Evolutionary conservation across 2,113 vertebrate genomes (phyloP).

Genomic region (Excalfactoria chinensis): DNA sequence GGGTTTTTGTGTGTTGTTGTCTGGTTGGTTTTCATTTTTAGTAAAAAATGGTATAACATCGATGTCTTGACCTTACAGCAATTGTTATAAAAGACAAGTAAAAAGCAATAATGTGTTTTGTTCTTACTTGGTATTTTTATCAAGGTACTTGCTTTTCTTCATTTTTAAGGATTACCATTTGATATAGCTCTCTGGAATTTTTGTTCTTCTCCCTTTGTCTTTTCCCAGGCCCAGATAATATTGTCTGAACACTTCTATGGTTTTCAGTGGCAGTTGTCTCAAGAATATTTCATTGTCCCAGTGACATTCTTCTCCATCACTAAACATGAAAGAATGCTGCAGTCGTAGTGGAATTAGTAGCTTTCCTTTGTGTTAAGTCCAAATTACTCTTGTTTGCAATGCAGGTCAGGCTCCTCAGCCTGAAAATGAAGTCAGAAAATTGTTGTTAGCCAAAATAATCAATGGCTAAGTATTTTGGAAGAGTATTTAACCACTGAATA

Average conservation of each 20-base stretch:
- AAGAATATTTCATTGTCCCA: neutral
- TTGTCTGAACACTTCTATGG: neutral
- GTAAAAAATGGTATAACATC: neutral
- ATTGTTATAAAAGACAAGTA: neutral
- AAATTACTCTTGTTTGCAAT: neutral
- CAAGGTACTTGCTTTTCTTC: neutral
- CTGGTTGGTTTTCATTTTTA: neutral
- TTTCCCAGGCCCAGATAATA: neutral
- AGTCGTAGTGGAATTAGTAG: neutral
- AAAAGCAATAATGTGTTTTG: neutral
- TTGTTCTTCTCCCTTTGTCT: neutral
- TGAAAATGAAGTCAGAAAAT: neutral
- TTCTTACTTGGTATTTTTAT: too few relatives aligned
- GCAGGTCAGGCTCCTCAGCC: neutral
- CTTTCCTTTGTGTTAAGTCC: neutral
- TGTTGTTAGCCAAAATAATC: neutral
- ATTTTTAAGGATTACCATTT: neutral
- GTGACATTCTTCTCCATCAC: neutral
- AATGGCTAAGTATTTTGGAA: neutral
- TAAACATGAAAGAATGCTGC: neutral
- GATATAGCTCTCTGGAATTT: accelerated
- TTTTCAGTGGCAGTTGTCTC: neutral
- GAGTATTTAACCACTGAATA: neutral
- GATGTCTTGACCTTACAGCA: neutral
- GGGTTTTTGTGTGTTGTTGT: neutral